A percentile compares a stretch with the other conserved stretches of the same genome.
Conservation (phyloP, 2,888 invertebrate species). For the Bellardia bayeri region DNA sequence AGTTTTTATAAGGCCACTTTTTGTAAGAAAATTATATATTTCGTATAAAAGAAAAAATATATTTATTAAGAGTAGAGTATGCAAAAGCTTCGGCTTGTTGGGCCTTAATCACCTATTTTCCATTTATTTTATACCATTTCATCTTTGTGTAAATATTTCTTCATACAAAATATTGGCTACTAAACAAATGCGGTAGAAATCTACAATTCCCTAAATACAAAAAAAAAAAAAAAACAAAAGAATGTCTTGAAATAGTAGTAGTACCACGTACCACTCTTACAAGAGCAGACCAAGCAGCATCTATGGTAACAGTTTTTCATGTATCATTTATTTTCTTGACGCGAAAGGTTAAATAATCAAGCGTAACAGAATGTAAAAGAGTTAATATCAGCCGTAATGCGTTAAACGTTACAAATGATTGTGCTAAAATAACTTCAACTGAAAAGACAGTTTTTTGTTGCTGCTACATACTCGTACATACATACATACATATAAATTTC, state of each 20-base stretch:
- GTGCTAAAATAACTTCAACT: not conserved
- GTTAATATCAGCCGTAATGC: not conserved
- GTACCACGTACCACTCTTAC: not conserved
- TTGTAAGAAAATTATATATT: too few relatives aligned
- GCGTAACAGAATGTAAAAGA: constrained; percentile 1
- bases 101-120: too few relatives aligned
- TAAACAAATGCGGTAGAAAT: not conserved
- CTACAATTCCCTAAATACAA: not conserved
- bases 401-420: constrained; percentile 22
- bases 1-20: too few relatives aligned
- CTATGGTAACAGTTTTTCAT: constrained; percentile 28
- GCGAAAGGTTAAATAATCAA: constrained; percentile 58
- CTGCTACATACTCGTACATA: not conserved
- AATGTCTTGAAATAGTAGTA: not conserved
- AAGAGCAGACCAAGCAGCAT: not conserved
- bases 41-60: too few relatives aligned
- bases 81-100: too few relatives aligned
- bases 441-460: not conserved
- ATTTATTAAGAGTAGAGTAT: too few relatives aligned
- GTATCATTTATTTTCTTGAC: constrained; percentile 61
- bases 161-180: not conserved
- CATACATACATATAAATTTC: not conserved
- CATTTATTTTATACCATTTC: not conserved
- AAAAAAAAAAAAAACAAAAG: not conserved
- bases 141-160: not conserved